Evolutionary conservation across 2,888 invertebrate genomes (phyloP), one percentile per base, ranked within the genome.

Genomic region (Auanema freiburgensis): DNA sequence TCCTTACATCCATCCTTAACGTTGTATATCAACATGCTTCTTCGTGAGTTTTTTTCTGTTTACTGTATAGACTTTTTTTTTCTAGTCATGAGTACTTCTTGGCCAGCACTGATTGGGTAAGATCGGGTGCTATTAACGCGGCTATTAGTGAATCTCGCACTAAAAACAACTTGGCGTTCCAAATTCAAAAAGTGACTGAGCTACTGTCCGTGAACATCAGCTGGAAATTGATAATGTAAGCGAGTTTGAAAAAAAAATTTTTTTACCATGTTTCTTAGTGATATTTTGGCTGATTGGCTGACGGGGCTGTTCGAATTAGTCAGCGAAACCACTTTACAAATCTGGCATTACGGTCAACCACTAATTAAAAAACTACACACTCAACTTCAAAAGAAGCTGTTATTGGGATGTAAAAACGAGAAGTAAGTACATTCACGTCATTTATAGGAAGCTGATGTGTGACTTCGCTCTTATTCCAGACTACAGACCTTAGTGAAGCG

Each of bases 31-130:
- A 21, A 21, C 66, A 69, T 46, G 53, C 67, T 43, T 58, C 65
- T 50, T 57, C 69, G 65, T 71, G 0, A 50, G 65, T 58, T 14
- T 44, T 41, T 43, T 18, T 43, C 23, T 23, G 52, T n/a, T 8
- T 18, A 14, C 23, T 21, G 4, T 46, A 10, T 16, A 5, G 3
- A 16, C 16, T 21, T 5, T 5, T 46, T 10, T 10, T 10, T 61
- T 69, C 24, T 44, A 70, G 70, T 4, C 72, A 72, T 42, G 70
- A 72, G n/a, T 72, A 63, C 59, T 72, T 68, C 57, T 25, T 72
- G 12, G 44, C 63, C 16, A 69, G 65, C 46, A 70, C 70, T 23
- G 66, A 65, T 8, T 72, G 70, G 59, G n/a, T 72, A 14, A 33
- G 58, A 24, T 33, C 49, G 42, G 57, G 25, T 4, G 53, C 59